These are phyloP conservation scores for Diachasmimorpha longicaudata DNA, from an alignment of 1,140 invertebrate genomes.

Conservation along the genomic window DNA sequence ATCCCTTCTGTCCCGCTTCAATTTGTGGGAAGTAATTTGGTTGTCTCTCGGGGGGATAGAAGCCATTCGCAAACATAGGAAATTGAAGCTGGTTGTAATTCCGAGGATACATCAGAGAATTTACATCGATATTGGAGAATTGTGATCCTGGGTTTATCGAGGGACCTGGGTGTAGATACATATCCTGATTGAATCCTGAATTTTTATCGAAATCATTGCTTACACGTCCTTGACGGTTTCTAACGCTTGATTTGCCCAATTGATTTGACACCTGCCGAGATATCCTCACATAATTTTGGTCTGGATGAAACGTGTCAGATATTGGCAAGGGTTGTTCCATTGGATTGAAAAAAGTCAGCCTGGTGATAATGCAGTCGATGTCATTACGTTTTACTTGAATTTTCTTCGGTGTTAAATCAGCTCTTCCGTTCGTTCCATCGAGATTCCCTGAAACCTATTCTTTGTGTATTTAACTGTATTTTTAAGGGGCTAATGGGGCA, in stretches of 20 bases:
- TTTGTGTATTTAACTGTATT: not conserved
- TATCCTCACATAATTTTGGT: not conserved
- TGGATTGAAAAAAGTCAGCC: not conserved
- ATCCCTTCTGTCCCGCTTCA: not conserved
- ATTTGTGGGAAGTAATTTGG: not conserved
- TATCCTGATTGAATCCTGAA: not conserved
- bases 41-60: not conserved
- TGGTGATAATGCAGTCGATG: conserved; percentile 12
- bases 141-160: not conserved
- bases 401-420: not conserved
- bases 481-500: not conserved
- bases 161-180: not conserved
- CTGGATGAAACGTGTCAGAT: not conserved
- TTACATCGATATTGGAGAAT: not conserved
- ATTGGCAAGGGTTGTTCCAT: not conserved
- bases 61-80: not conserved
- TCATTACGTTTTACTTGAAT: conserved; percentile 20
- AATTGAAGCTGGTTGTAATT: not conserved
- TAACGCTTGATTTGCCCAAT: not conserved
- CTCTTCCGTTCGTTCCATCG: not conserved
- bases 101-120: not conserved
- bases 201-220: not conserved
- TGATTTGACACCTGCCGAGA: not conserved
- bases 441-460: not conserved
- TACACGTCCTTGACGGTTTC: not conserved